These are phyloP conservation scores for Gobionotothen gibberifrons DNA, from an alignment of 2,797 vertebrate genomes.

Conservation along the genomic window DNA sequence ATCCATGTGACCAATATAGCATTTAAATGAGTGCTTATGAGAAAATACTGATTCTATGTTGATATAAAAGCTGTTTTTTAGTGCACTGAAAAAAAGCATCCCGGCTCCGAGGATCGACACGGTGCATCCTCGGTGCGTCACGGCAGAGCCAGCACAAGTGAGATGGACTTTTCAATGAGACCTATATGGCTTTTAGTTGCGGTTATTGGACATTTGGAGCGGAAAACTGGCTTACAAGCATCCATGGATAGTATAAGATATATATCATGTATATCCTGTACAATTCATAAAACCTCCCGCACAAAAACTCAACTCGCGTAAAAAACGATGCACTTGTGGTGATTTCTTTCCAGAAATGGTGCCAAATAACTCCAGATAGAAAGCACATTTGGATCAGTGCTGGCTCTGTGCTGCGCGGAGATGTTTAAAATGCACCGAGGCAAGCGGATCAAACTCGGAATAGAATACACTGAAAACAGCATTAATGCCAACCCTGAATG, in stretches of 20 bases:
- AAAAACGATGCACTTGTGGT: conserved; percentile 1
- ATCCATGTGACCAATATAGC: background rate
- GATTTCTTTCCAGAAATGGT: background rate
- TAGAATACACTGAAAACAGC: background rate
- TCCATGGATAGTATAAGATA: rapidly evolving
- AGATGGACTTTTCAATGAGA: conserved; percentile 9
- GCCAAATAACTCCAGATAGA: background rate
- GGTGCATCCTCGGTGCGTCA: conserved; percentile 63
- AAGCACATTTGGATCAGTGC: background rate
- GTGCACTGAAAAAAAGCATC: conserved; percentile 55
- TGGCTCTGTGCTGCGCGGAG: conserved; percentile 5
- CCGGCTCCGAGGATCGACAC: conserved; percentile 15
- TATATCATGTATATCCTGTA: background rate
- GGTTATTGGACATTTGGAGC: background rate
- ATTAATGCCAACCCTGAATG: too few species aligned
- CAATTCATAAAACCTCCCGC: too few species aligned
- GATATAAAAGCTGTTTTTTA: conserved; percentile 14
- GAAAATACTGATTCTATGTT: rapidly evolving
- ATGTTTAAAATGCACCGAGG: conserved; percentile 11
- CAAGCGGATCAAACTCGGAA: background rate
- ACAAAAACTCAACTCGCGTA: background rate
- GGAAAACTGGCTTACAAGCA: background rate
- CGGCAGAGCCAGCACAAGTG: conserved; percentile 33
- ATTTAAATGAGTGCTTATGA: background rate
- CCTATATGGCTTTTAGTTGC: background rate